phyloP scores from a whole-genome alignment of 2,113 vertebrate genomes.

The Abramis brama region DNA sequence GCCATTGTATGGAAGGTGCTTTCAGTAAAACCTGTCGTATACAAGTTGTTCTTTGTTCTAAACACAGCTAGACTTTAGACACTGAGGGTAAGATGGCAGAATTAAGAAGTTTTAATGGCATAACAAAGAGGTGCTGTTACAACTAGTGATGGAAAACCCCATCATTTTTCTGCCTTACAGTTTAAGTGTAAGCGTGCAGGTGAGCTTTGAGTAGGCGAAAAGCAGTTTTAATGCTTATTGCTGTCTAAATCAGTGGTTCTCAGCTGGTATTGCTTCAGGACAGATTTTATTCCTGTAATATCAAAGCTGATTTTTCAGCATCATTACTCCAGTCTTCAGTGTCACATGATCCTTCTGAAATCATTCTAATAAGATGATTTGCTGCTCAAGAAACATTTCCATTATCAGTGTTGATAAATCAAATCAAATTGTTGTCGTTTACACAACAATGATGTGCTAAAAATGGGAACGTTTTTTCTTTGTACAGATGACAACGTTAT shows the following conservation, averaged over 20 bases:
- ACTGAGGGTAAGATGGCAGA: not conserved
- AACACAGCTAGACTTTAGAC: conserved; percentile 36
- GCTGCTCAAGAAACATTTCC: not conserved
- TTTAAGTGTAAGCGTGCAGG: not conserved
- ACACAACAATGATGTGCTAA: no score
- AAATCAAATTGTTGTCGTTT: not conserved
- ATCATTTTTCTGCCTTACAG: not conserved
- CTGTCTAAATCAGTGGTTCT: not conserved
- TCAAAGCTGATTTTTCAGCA: not conserved
- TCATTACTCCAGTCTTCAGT: not conserved
- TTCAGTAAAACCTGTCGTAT: conserved; percentile 66
- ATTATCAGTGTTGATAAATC: no score
- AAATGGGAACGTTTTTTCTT: no score
- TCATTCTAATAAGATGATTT: not conserved
- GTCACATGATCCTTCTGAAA: not conserved
- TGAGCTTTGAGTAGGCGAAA: conserved; percentile 9
- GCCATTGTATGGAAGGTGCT: conserved; percentile 66
- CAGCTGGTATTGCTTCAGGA: not conserved
- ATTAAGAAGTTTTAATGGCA: conserved; percentile 13
- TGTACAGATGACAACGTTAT: no score
- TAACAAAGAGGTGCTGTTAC: conserved; percentile 39
- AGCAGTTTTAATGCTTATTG: not conserved
- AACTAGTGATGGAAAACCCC: conserved; percentile 25
- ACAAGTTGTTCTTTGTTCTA: conserved; percentile 68
- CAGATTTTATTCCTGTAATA: not conserved